Evolutionary conservation across 2,797 vertebrate species (phyloP), one percentile per base, ranked within the genome.

Genomic region (Microctenopoma stevenorrisi): DNA sequence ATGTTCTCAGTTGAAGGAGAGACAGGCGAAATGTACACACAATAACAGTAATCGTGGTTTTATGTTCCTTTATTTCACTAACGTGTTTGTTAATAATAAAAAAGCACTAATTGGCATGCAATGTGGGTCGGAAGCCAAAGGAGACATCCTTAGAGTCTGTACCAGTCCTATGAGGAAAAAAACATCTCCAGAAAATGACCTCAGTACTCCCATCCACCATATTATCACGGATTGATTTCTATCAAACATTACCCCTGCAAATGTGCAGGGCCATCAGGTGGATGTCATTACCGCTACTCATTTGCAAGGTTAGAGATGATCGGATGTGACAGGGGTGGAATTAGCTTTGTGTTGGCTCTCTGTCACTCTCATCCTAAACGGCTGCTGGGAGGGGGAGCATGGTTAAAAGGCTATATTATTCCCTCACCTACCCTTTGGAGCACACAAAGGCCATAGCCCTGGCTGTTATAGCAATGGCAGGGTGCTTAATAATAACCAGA

Each of bases 371-470:
- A 93, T 96, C 84, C 85, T 78, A 68, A 84, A 86, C 75, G 73
- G 79, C 94, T 94, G 94, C 94, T 94, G 93, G 89, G 93, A 90
- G 94, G 94, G 94, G 94, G 92, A 90, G 93, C 93, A 88, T 96
- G 95, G 98, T 97, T 96, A 96, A 96, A 96, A 96, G 95, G 96
- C 96, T 96, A 95, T 89, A 86, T 86, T 84, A 88, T 95, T 95
- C 94, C 94, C 65, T 67, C 61, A 66, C 72, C 64, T 61, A 53
- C 54, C 35, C 60, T 16, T 47, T 67, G 53, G 64, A 52, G 44
- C 68, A 53, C 73, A 85, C 81, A 83, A 82, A 86, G 79, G 79
- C 68, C 30, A 18, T 0, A 56, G 64, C 47, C 47, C 33, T 43
- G 46, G 63, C 73, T 63, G 60, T 54, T 48, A 14, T 42, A 4